Evolutionary conservation across 30 jellyfish, hydroid and myxozoan genomes (phyloP).

Genomic region (Rhopilema esculentum): DNA sequence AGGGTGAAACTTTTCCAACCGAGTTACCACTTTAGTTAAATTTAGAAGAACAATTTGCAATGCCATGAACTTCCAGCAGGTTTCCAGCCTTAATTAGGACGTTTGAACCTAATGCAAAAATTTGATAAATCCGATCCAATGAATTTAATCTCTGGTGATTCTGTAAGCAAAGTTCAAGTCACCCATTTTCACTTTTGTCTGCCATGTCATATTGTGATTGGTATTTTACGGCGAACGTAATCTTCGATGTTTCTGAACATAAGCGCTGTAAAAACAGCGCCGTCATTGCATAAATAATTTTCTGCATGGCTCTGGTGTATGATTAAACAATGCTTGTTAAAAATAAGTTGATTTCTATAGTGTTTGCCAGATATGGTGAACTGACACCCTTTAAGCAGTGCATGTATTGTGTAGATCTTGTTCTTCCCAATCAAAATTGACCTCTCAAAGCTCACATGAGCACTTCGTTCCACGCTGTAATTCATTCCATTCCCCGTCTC

Average conservation of each 20-base stretch:
- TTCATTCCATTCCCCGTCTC: conserved; percentile 23
- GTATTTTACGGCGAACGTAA: conserved; percentile 56
- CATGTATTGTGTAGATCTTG: conserved; percentile 26
- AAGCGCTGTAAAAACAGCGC: conserved; percentile 57
- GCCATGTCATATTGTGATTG: conserved; percentile 51
- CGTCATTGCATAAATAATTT: not conserved
- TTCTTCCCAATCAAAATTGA: conserved; percentile 20
- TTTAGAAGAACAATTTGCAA: too few species aligned
- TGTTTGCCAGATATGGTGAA: not conserved
- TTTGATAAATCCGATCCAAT: too few species aligned
- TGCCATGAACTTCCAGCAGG: too few species aligned
- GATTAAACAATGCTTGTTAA: conserved; percentile 60
- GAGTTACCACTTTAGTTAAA: too few species aligned
- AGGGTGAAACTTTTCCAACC: too few species aligned
- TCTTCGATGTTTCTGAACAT: conserved; percentile 43
- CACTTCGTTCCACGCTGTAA: conserved; percentile 20
- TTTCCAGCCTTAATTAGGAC: too few species aligned
- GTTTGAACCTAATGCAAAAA: too few species aligned
- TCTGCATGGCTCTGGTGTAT: not conserved
- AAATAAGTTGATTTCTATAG: conserved; percentile 47
- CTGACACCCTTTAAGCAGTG: conserved; percentile 53
- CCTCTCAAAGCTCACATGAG: conserved; percentile 31
- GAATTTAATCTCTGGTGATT: too few species aligned
- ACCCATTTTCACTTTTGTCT: too few species aligned
- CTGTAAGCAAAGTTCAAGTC: too few species aligned